A percentile compares a stretch with the other conserved stretches of the same genome.
phyloP scores from a whole-genome alignment of 1,140 invertebrate genomes.

The Bombus superbus region DNA sequence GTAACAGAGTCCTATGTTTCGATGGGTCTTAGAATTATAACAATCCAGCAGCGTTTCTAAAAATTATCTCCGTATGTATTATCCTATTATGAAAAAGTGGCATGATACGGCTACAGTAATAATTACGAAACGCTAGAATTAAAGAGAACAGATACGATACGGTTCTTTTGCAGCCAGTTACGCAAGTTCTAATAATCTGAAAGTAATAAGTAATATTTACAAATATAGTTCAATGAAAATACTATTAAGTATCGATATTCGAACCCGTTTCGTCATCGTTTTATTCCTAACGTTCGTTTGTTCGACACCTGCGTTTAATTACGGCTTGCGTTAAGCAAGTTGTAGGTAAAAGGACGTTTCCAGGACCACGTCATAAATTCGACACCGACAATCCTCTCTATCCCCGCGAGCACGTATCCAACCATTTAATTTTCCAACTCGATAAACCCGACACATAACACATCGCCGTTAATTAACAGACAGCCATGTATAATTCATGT shows the following conservation, averaged over 20 bases:
- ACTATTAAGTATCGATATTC: background rate
- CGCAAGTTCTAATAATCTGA: background rate
- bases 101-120: background rate
- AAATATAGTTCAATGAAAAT: background rate
- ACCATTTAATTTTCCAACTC: constrained; percentile 48
- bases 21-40: no score
- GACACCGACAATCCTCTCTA: background rate
- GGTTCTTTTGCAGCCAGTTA: background rate
- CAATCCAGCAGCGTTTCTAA: background rate
- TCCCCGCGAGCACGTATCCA: constrained; percentile 17
- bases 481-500: constrained; percentile 54
- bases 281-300: background rate
- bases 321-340: background rate
- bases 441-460: constrained; percentile 50
- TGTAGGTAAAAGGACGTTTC: background rate
- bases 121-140: no score
- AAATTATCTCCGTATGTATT: background rate
- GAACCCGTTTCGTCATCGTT: background rate
- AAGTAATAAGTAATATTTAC: background rate
- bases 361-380: background rate
- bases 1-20: no score
- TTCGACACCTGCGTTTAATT: background rate
- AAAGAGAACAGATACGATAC: no score
- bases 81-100: background rate
- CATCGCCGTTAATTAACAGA: constrained; percentile 44